Evolutionary conservation across 2,797 vertebrate species (phyloP).

Genomic region (Acipenser oxyrinchus): DNA sequence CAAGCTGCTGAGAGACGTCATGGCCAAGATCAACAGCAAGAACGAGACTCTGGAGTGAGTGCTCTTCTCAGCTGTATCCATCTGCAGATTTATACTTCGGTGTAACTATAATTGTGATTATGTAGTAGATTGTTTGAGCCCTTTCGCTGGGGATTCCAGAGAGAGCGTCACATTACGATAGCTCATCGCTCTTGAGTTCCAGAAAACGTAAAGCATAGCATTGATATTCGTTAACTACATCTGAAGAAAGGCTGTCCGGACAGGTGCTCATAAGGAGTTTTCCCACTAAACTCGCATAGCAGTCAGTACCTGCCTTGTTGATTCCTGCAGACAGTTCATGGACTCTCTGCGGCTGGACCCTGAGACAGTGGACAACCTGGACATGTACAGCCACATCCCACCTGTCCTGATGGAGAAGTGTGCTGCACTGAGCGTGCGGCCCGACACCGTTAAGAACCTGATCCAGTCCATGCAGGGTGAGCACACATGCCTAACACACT

Average conservation of each 20-base stretch:
- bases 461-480: constrained; percentile 94
- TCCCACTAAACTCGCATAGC: no score
- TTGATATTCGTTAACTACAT: no score
- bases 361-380: constrained; percentile 84
- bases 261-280: no score
- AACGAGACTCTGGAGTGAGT: constrained; percentile 90
- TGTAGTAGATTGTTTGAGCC: no score
- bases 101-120: no score
- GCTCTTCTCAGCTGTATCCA: not conserved
- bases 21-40: constrained; percentile 85
- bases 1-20: constrained; percentile 82
- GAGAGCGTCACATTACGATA: no score
- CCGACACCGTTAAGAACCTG: constrained; percentile 87
- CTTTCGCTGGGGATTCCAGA: no score
- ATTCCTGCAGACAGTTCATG: constrained; percentile 80
- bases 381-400: constrained; percentile 83
- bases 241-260: no score
- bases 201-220: no score
- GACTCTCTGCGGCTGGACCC: constrained; percentile 90
- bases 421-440: constrained; percentile 86
- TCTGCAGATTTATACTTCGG: no score
- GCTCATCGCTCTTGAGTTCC: no score
- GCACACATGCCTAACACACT: constrained; percentile 17
- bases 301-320: no score
- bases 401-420: constrained; percentile 93